phyloP scores from a whole-genome alignment of 2,113 vertebrate species.

The Sinocyclocheilus maitianheensis region DNA sequence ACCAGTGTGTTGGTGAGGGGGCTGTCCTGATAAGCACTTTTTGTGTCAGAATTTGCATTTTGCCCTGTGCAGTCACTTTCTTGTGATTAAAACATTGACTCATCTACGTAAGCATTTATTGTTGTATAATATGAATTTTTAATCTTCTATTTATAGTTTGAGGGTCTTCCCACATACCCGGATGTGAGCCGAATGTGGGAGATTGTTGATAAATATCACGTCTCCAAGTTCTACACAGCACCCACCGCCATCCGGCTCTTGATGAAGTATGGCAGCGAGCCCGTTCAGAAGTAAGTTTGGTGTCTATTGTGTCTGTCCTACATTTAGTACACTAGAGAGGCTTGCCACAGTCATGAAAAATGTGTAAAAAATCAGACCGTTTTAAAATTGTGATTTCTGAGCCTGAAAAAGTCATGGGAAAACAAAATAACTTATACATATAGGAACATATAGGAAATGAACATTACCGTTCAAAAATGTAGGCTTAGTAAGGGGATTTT shows the following conservation, averaged over 20 bases:
- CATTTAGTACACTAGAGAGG: background rate
- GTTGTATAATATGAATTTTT: background rate
- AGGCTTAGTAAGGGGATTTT: too few species aligned
- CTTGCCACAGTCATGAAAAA: background rate
- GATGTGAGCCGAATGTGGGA: constrained; percentile 90
- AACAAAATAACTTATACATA: too few species aligned
- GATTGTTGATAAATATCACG: constrained; percentile 90
- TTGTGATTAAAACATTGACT: background rate
- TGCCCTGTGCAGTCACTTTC: background rate
- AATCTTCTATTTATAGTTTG: constrained; percentile 79
- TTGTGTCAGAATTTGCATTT: background rate
- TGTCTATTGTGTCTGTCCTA: background rate
- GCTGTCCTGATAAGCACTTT: background rate
- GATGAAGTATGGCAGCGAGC: constrained; percentile 95
- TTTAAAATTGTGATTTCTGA: background rate
- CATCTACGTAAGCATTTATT: background rate
- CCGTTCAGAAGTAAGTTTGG: constrained; percentile 84
- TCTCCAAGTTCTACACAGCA: constrained; percentile 97
- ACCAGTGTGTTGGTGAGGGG: constrained; percentile 89
- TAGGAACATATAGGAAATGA: too few species aligned
- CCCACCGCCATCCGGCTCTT: constrained; percentile 94
- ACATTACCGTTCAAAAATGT: too few species aligned
- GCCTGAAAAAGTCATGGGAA: background rate
- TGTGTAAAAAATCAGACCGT: background rate
- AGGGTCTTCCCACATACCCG: constrained; percentile 94